Percentiles rank a stretch among this genome's conserved stretches.
phyloP scores from a whole-genome alignment of 2,888 invertebrate species.

The Zele albiditarsus region DNA sequence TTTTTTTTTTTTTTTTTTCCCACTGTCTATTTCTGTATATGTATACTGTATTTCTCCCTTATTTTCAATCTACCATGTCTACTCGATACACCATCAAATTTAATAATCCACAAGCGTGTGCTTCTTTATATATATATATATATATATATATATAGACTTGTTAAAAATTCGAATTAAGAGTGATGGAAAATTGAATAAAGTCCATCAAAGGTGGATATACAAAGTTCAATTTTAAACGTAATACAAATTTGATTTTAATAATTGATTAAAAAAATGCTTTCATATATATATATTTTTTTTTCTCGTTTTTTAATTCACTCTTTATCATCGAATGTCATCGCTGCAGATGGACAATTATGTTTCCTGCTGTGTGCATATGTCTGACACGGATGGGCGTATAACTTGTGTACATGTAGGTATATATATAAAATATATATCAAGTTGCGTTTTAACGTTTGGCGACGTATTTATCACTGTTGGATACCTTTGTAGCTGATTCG shows the following conservation, averaged over 20 bases:
- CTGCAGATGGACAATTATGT: constrained; percentile 62
- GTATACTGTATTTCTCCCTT: neutral
- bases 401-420: constrained; percentile 10
- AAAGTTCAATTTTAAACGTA: constrained; percentile 19
- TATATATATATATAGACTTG: neutral
- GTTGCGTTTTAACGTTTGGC: constrained; percentile 57
- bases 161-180: constrained; percentile 19
- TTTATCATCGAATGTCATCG: constrained; percentile 59
- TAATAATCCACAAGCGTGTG: neutral
- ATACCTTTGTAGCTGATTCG: constrained; percentile 67
- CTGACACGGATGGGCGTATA: constrained; percentile 46
- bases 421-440: neutral
- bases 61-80: neutral
- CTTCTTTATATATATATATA: neutral
- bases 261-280: constrained; percentile 23
- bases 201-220: neutral
- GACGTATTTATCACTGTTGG: constrained; percentile 72
- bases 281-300: constrained; percentile 29
- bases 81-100: neutral
- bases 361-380: constrained; percentile 69
- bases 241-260: constrained; percentile 25
- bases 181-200: constrained; percentile 22
- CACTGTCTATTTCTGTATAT: neutral
- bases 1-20: constrained; percentile 7
- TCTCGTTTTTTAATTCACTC: constrained; percentile 35